Base-by-base conservation (phyloP, 2,113 vertebrate species). In the Dasyurus viverrinus region DNA sequence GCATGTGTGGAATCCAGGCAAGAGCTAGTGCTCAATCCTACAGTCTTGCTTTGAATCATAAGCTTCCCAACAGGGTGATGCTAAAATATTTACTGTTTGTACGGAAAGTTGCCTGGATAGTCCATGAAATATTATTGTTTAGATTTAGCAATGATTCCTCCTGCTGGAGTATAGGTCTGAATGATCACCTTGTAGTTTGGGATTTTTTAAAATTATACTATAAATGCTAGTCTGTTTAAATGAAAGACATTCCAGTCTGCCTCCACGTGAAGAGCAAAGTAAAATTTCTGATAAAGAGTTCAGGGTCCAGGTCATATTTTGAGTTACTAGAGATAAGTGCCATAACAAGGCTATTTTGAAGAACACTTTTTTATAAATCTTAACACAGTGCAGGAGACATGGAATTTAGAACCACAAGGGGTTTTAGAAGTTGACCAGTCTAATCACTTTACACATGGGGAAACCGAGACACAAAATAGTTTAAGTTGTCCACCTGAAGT, bases 61-160 rank as follows among this genome's bases (percentile, higher is more conserved):
- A 57, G 10, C 68, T 96, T 94, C 92, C 94, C 94, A 68, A 53
- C 3, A 30, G 53, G 25, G 57, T 95, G 68, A 96, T 84, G 96
- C 94, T 95, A 93, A 94, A 97, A 96, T 42, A 91, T 93, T 53
- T 93, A 96, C 90, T 8, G 8, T 93, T 91, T 96, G 52, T 90
- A 92, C 84, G 94, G 10, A 95, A n/a, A 26, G 8, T 0, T 10
- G 1, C 93, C 92, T 89, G 89, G 54, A 91, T 60, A 94, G 8
- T n/a, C 0, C 25, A 25, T 94, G 92, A 93, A 94, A 50, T 8
- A 26, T 27, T 97, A 7, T 12, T 94, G 50, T 89, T 91, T 55
- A 68, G 26, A 53, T 96, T 52, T 54, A 93, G 94, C 90, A 97
- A 94, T 93, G 90, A 94, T 92, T 68, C 91, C 1, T 91, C 92